phyloP scores from a whole-genome alignment of 2,888 invertebrate genomes.

The Diaphora mendica region DNA sequence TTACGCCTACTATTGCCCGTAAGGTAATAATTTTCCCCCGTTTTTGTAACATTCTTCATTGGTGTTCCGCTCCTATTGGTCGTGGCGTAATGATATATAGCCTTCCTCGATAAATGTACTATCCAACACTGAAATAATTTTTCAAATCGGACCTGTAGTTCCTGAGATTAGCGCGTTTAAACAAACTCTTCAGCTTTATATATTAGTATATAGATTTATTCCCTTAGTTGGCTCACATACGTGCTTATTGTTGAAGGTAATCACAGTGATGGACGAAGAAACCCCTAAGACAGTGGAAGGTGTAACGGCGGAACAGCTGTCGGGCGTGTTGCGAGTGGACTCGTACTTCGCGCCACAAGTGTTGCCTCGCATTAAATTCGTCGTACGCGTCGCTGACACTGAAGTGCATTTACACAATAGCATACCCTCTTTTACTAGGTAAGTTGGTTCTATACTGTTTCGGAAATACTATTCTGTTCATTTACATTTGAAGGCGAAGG shows the following conservation, averaged over 20 bases:
- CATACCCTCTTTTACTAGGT: constrained; percentile 62
- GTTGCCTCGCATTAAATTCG: constrained; percentile 55
- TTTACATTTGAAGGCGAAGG: not conserved
- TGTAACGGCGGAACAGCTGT: constrained; percentile 69
- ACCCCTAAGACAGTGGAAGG: constrained; percentile 16
- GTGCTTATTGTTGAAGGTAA: constrained; percentile 19
- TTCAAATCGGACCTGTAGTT: no score
- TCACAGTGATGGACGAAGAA: not conserved
- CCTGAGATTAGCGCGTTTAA: no score
- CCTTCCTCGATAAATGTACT: no score
- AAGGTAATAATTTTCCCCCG: no score
- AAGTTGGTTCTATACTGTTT: constrained; percentile 11
- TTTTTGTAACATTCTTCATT: no score
- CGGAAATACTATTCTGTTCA: not conserved
- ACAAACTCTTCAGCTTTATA: no score
- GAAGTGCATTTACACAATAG: constrained; percentile 67
- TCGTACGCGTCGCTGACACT: constrained; percentile 53
- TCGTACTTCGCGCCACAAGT: constrained; percentile 76
- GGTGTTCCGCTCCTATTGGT: no score
- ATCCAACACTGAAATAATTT: no score
- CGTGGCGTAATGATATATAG: no score
- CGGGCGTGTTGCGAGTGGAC: constrained; percentile 81
- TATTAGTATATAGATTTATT: no score
- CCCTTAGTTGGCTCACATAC: no score
- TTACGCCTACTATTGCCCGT: no score